Conservation (phyloP, 2,797 vertebrate genomes). For the Amblyopsis hoosieri region DNA sequence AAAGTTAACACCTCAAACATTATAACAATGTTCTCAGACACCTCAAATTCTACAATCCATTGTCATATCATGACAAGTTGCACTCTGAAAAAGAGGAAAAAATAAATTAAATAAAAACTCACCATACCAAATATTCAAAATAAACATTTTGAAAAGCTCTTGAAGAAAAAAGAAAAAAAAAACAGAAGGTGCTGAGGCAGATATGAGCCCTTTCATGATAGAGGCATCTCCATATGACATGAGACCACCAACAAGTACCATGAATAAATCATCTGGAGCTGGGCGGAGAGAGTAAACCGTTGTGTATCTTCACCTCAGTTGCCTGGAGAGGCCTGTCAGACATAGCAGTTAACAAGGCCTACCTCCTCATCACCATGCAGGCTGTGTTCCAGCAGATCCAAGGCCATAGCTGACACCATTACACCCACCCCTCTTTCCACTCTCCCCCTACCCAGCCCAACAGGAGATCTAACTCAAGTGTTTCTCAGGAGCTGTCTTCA, state of each 20-base stretch:
- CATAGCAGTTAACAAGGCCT: conserved; percentile 71
- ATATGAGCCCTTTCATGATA: conserved; percentile 63
- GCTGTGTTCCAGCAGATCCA: conserved; percentile 54
- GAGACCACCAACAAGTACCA: conserved; percentile 67
- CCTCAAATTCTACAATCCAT: conserved; percentile 39
- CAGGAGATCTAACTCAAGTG: conserved; percentile 39
- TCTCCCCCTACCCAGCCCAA: conserved; percentile 11
- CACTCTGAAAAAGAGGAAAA: conserved; percentile 34
- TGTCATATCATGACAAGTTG: conserved; percentile 51
- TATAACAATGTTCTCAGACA: conserved; percentile 42
- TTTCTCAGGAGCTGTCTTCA: conserved; percentile 46
- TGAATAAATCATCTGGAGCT: conserved; percentile 78
- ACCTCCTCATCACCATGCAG: conserved; percentile 64
- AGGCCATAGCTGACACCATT: conserved; percentile 63
- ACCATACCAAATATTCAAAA: conserved; percentile 44
- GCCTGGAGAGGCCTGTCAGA: conserved; percentile 72
- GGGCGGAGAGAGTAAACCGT: conserved; percentile 70
- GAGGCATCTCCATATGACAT: conserved; percentile 73
- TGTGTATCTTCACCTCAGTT: conserved; percentile 70
- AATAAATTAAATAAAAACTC: conserved; percentile 43
- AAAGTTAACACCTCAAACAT: conserved; percentile 45
- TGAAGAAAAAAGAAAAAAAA: conserved; percentile 9
- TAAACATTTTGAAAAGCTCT: conserved; percentile 48
- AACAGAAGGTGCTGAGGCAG: conserved; percentile 31
- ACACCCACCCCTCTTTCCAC: conserved; percentile 20